Conservation (phyloP, 2,797 vertebrate species). For the Dendrocincla tyrannina region DNA sequence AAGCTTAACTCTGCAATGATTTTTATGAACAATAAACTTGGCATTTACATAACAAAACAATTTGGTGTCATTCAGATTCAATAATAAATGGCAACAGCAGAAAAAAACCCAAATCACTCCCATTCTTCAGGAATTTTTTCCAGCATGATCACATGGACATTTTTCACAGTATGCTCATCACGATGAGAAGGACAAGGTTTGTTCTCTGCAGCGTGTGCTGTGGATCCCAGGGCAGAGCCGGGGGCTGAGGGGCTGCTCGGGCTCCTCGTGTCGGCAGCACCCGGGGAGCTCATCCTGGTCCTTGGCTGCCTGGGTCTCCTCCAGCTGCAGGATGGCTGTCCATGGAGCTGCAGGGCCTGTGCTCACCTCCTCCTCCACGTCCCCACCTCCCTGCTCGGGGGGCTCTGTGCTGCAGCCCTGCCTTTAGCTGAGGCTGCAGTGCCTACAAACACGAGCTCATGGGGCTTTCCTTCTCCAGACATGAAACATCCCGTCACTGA, state of each 20-base stretch:
- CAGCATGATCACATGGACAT: accelerated
- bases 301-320: accelerated
- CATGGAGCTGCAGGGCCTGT: accelerated
- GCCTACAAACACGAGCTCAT: too few species aligned
- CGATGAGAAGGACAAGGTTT: accelerated
- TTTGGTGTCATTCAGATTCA: slow-evolving; percentile 4
- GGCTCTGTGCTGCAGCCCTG: not conserved
- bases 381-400: accelerated
- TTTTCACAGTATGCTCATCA: not conserved
- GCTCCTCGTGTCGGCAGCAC: not conserved
- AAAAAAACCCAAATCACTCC: not conserved
- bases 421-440: accelerated
- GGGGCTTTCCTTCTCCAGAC: not conserved
- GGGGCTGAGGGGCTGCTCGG: not conserved
- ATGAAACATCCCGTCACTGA: not conserved
- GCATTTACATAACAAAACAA: slow-evolving; percentile 44
- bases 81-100: not conserved
- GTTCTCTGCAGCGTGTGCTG: accelerated
- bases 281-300: accelerated
- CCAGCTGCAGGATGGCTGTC: not conserved
- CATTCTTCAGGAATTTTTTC: not conserved
- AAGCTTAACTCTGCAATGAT: slow-evolving; percentile 33
- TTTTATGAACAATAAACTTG: slow-evolving; percentile 60
- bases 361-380: accelerated
- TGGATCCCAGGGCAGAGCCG: not conserved